Evolutionary conservation across 2,797 vertebrate species (phyloP), one percentile per base, ranked within the genome.

Genomic region (Danio jaintianensis): DNA sequence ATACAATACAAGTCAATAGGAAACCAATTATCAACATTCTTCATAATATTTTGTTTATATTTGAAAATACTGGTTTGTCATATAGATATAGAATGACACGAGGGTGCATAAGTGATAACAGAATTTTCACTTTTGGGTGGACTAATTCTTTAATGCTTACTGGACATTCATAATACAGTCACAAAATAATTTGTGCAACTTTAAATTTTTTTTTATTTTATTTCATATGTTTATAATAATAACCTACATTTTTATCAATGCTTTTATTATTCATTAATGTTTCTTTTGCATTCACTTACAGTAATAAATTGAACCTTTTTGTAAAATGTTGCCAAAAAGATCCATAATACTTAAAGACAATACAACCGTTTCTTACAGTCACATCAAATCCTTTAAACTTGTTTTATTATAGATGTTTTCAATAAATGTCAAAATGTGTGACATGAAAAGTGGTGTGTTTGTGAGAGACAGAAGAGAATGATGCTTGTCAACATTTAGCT

Each of bases 341-440:
- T 45, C 18, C 42, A 22, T 43, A 43, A 20, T 66, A 42, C 63
- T 63, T 66, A 0, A 18, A 36, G 13, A 53, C 16, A 8, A 36
- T 12, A n/a, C 42, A 47, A 16, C 42, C 3, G 18, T 66, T 56
- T 53, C 36, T 73, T 73, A 11, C 2, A 45, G 7, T 22, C 11
- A 6, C 36, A 36, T 48, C 7, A 78, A 40, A 29, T 58, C 8
- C 9, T 68, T 47, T 53, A 52, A 50, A 18, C 56, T 69, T 69
- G 80, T 86, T 50, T 52, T 81, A 78, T 74, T 76, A 38, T 74
- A 53, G 13, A 47, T 82, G 4, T 52, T 70, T 82, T 56, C 59
- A 85, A 82, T 83, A 83, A 85, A 83, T 69, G 15, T 58, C 1
- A 0, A 13, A 29, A 29, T 50, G 16, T 61, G 56, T 36, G 43